Base-by-base conservation (phyloP, 1,140 invertebrate genomes). In the Brachionus rotundiformis region DNA sequence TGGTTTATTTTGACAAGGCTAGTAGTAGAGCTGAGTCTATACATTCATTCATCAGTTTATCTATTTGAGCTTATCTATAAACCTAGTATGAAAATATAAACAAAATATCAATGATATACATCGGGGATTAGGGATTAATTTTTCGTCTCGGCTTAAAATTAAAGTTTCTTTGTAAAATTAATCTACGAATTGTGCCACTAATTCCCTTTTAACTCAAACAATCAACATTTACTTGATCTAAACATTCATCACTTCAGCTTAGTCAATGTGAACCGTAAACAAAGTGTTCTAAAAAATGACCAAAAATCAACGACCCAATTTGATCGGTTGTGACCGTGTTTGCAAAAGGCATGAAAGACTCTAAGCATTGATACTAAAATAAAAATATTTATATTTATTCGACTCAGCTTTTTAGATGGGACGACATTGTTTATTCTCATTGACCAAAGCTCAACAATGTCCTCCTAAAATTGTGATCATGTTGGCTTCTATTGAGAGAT, bases 241-340 rank as follows among this genome's bases (percentile, higher is more conserved):
- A 19, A 63, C 29, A 29, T 29, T 63, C 59, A 63, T 63, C 29
- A 63, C 29, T 63, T n/a, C 29, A 63, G 47, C 13, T 63, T 25
- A 25, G 59, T 63, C 59, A 63, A 63, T 63, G 23, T 25, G 59
- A 25, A 63, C 59, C 59, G 29, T 29, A 63, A 63, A 63, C 29
- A 63, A 27, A 63, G 29, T 63, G 25, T 23, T 49, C 47, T 49
- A 49, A 49, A 33, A 29, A 63, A 63, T 63, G 25, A 29, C 59
- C 13, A 63, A 5, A 33, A 63, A 63, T 63, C 59, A 63, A 33
- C 29, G 59, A 63, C 59, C 59, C 59, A 63, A 29, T 63, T 63
- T 63, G 13, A 10, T 63, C 29, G 25, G 27, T 33, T 63, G 25
- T 63, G 25, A 13, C 59, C 13, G 11, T 63, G 25, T 63, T 63